Base-by-base conservation (phyloP, 2,797 vertebrate genomes). In the Cynopterus sphinx region DNA sequence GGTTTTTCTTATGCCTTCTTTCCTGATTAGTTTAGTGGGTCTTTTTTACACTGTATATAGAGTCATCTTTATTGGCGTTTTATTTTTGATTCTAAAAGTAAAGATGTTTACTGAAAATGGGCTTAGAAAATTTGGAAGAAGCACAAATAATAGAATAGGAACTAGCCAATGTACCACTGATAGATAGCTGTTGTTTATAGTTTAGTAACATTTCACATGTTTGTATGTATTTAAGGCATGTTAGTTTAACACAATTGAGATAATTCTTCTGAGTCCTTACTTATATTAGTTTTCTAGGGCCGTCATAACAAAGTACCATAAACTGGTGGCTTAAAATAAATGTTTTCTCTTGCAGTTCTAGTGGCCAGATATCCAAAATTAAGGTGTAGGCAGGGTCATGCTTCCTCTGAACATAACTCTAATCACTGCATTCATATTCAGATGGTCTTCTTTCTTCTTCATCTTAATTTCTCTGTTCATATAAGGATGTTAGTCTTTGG, bases 61-160 rank as follows among this genome's bases (percentile, higher is more conserved):
- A 55, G 79, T 83, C 77, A 53, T 86, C 57, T 83, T 73, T 65
- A 59, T 68, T 96, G 61, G 21, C n/a, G 92, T 96, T 96, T 96
- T 84, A 71, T 73, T 93, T 93, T 24, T 92, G 31, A 85, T 87
- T 93, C 67, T 90, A 61, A 71, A 73, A 92, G 71, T 93, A 87
- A 96, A 91, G 71, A 85, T 77, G 61, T 89, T 96, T 94, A 84
- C 92, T 96, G 33, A 46, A 81, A 90, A 94, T 87, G 74, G 65
- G 4, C 57, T 93, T 89, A 39, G 55, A 67, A 75, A 70, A 86
- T 86, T 93, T 71, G 82, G 43, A 41, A 49, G 84, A 78, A 94
- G 24, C 36, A 49, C 53, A 96, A 63, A 84, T 83, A 49, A 39
- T 31, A 86, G 41, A 43, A 24, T 63, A 78, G 53, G 96, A 92